Evolutionary conservation across 2,888 invertebrate genomes (phyloP).

Genomic region (Ochropleura plecta): DNA sequence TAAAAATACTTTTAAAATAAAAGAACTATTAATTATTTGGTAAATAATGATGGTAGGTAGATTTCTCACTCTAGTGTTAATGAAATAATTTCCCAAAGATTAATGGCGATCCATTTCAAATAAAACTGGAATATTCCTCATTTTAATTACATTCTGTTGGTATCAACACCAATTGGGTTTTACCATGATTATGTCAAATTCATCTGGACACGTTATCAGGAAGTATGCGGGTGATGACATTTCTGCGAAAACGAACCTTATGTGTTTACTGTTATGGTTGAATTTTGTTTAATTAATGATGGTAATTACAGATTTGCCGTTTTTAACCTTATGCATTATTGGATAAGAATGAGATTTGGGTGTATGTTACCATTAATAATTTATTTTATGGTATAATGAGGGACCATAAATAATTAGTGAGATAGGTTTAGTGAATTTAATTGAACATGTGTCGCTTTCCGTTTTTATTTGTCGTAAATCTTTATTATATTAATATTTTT

Average conservation of each 20-base stretch:
- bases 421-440: constrained; percentile 57
- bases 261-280: fast-evolving
- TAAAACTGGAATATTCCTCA: constrained; percentile 19
- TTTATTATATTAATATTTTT: constrained; percentile 47
- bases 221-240: constrained; percentile 47
- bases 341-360: neutral
- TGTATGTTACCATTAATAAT: constrained; percentile 34
- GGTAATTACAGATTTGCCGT: neutral
- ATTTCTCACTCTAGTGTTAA: neutral
- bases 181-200: constrained; percentile 61
- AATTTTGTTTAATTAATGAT: neutral
- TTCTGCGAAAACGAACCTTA: constrained; percentile 24
- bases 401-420: constrained; percentile 52
- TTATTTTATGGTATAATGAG: constrained; percentile 63
- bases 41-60: no score
- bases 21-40: no score
- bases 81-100: neutral
- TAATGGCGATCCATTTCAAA: constrained; percentile 4
- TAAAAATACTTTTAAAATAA: no score
- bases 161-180: constrained; percentile 54
- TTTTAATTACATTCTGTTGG: constrained; percentile 46
- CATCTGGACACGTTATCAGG: constrained; percentile 50
- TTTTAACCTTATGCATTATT: fast-evolving
- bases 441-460: constrained; percentile 54
- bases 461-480: constrained; percentile 46